Conservation (phyloP, 37 sponge, comb jelly and placozoan species). For the Beroe forskalii region DNA sequence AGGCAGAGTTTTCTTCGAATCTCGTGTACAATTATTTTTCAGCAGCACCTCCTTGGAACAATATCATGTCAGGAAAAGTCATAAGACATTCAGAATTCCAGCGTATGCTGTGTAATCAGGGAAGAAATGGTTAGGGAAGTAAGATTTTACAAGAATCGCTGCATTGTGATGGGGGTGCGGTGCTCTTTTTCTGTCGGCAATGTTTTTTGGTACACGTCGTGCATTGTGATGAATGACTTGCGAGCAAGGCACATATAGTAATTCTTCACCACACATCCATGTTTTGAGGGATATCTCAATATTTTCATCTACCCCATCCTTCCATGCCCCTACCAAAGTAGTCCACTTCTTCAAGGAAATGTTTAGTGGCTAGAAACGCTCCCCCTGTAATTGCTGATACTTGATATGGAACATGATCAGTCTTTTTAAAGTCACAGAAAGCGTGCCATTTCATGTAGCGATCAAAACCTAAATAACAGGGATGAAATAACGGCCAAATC, state of each 20-base stretch:
- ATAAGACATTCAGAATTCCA: background rate
- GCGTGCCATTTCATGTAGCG: background rate
- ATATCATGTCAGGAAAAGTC: background rate
- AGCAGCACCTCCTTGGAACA: background rate
- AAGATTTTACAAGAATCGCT: no score
- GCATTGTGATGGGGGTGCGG: background rate
- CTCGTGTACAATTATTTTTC: background rate
- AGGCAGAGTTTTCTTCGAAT: no score
- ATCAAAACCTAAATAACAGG: background rate
- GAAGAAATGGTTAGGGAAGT: background rate
- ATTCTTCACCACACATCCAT: background rate
- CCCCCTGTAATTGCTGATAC: no score
- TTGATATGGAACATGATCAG: no score
- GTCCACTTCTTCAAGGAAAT: no score
- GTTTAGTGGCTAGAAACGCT: no score
- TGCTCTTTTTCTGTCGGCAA: background rate
- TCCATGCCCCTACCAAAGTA: no score
- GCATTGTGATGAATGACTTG: background rate
- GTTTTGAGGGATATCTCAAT: no score
- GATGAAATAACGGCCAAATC: background rate
- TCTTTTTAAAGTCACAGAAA: background rate
- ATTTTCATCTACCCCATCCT: no score
- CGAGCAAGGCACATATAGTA: no score
- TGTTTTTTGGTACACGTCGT: background rate
- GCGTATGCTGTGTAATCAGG: background rate